Base-by-base conservation (phyloP, 2,113 vertebrate species). In the Gobio gobio region DNA sequence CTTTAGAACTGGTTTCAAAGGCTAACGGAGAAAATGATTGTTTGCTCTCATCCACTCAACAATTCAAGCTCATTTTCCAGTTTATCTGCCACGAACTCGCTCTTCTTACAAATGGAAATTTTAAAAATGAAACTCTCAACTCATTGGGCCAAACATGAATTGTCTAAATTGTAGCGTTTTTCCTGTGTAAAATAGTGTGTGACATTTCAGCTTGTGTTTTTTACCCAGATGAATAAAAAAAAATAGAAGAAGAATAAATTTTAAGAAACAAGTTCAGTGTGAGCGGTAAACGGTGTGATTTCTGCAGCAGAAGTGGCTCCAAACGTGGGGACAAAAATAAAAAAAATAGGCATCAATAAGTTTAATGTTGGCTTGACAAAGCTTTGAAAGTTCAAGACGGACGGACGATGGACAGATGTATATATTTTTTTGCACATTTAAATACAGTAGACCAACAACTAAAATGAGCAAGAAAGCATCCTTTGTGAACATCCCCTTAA, bases 1-100 rank as follows among this genome's bases (percentile, higher is more conserved):
- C 74, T 33, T 54, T 10, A 54, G 13, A 54, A 76, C 14, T 20
- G 74, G 24, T 76, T 76, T 76, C 45, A 76, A 74, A 26, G 70
- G 43, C 40, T 26, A 43, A 47, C 0, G 1, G 70, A 47, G 43
- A 76, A 54, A 54, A 51, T 54, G 2, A 54, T 49, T 76, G 49
- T 33, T 54, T 76, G 49, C 47, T 54, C 47, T 76, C 74, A 29
- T 76, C 18, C 74, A 54, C 49, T 76, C 49, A 10, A 54, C 16
- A 10, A 54, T 54, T 76, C 74, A 16, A 24, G 72, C 43, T 74
- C 43, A 74, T 74, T 74, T 74, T 74, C 6, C 3, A 6, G 70
- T 73, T 73, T 73, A 47, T 24, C 12, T 12, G 0, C 22, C 40
- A 2, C 43, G 2, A 73, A 24, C 43, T 74, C 2, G 13, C 43